Evolutionary conservation across 2,797 vertebrate genomes (phyloP).

Genomic region (Trachops cirrhosus): DNA sequence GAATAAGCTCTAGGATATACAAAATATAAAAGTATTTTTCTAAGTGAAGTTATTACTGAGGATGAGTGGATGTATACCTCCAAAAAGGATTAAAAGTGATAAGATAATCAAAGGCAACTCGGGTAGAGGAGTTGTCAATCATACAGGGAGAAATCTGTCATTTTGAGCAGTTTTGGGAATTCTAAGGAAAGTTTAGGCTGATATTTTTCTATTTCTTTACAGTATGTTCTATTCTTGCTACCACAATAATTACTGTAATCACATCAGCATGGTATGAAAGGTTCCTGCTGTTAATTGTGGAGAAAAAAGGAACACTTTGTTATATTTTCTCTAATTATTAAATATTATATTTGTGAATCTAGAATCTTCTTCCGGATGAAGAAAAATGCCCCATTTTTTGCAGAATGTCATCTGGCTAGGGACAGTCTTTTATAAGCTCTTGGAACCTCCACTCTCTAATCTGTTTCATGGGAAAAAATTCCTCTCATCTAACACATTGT

Average conservation of each 20-base stretch:
- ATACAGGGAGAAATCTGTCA: neutral
- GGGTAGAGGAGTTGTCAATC: neutral
- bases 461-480: neutral
- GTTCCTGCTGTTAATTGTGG: constrained; percentile 53
- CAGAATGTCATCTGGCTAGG: neutral
- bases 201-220: constrained; percentile 45
- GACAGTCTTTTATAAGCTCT: neutral
- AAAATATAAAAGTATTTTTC: neutral
- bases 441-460: neutral
- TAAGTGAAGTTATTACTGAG: neutral
- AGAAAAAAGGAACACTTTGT: constrained; percentile 55
- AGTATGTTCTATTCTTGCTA: constrained; percentile 55
- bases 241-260: constrained; percentile 59
- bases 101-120: neutral
- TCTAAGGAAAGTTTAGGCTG: constrained; percentile 17
- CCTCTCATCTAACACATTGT: neutral
- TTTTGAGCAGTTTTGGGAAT: neutral
- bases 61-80: neutral
- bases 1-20: neutral
- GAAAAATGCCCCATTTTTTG: neutral
- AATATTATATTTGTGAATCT: constrained; percentile 58
- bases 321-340: constrained; percentile 65
- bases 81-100: neutral
- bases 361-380: constrained; percentile 23
- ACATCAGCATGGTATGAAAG: constrained; percentile 53